Evolutionary conservation across 2,888 invertebrate species (phyloP), one percentile per base, ranked within the genome.

Genomic region (Acleris literana): DNA sequence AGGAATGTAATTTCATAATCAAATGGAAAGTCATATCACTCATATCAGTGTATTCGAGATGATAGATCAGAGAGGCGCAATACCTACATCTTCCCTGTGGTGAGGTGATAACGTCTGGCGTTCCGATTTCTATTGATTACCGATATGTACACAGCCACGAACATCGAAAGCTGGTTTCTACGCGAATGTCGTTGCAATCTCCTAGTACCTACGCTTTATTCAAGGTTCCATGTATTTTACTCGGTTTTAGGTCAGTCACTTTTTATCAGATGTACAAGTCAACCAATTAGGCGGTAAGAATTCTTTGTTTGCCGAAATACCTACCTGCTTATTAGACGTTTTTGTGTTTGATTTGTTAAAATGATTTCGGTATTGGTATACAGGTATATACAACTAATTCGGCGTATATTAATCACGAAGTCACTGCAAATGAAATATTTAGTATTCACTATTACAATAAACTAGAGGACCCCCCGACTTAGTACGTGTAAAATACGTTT

Each of bases 21-120:
- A 18, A n/a, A 11, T 43, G 55, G 55, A 60, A 65, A 65, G n/a
- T 59, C 43, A 11, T 60, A 65, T 65, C 60, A 65, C 11, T 59
- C 43, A 11, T 60, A 65, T 65, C 60, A 49, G 43, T 33, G 11
- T 7, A 43, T 4, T 39, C 7, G 22, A 59, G 57, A 68, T 60
- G 64, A 68, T 59, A 65, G 62, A 63, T 63, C 49, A 55, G 61
- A 63, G 60, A 33, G 48, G 54, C 63, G 59, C 49, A 25, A 59
- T 55, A 59, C 54, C 29, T 55, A 60, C 60, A 60, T 60, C 49
- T 49, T 60, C 18, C 49, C 43, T 11, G 39, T 44, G 11, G 39
- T 39, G 39, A 13, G 11, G 49, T 49, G 64, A 65, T 65, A 65
- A 60, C 59, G 48, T 33, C 25, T 64, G 29, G 48, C 54, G 18